phyloP scores from a whole-genome alignment of 2,113 vertebrate species.

The Oceanites oceanicus region DNA sequence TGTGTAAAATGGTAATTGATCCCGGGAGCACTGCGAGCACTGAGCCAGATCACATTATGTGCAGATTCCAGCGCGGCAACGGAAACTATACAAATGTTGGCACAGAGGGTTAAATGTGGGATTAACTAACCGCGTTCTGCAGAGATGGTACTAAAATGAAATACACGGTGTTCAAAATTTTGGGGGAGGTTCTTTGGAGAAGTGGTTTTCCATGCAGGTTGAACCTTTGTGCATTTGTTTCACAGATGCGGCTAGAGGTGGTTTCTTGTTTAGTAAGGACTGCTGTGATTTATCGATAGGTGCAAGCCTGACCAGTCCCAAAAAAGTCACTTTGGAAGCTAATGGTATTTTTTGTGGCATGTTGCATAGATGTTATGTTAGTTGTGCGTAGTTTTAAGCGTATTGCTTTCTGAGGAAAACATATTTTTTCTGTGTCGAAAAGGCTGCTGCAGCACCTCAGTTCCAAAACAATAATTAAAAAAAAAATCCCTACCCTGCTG shows the following conservation, averaged over 20 bases:
- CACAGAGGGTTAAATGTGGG: conserved; percentile 9
- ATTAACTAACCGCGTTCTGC: background rate
- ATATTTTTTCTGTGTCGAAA: background rate
- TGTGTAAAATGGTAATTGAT: conserved; percentile 70
- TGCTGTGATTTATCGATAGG: background rate
- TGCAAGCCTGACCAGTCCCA: background rate
- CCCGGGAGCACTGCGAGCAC: background rate
- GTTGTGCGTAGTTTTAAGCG: background rate
- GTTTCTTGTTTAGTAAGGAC: background rate
- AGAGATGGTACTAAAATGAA: background rate
- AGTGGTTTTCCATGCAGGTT: background rate
- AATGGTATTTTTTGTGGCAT: background rate
- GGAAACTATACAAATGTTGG: conserved; percentile 34
- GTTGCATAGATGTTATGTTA: background rate
- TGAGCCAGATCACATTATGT: conserved; percentile 49
- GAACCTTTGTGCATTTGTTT: background rate
- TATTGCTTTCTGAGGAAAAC: background rate
- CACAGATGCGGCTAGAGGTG: background rate
- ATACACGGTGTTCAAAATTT: background rate
- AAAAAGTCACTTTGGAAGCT: background rate
- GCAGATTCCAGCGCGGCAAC: background rate
- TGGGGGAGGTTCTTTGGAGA: background rate
- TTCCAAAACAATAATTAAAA: background rate
- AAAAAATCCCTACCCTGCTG: conserved; percentile 9
- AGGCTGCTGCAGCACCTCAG: background rate